Evolutionary conservation across 1,140 invertebrate species (phyloP).

Genomic region (Drosophila rufa): DNA sequence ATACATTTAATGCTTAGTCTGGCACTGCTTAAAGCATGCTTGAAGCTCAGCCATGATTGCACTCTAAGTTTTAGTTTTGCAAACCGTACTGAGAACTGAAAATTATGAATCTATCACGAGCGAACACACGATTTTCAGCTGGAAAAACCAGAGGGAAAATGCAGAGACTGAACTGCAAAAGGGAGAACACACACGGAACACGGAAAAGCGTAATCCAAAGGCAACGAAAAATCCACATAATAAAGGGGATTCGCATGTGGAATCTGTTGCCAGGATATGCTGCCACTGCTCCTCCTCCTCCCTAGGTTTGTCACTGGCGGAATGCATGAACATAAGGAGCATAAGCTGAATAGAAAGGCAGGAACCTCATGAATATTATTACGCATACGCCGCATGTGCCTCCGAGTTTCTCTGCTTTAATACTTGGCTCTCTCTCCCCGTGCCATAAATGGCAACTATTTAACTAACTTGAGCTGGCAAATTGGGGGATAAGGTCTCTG

Average conservation of each 20-base stretch:
- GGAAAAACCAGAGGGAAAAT: conserved; percentile 6
- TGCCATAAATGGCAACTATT: conserved; percentile 38
- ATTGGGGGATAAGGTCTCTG: conserved; percentile 23
- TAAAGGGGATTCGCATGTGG: conserved; percentile 39
- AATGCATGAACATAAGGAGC: conserved; percentile 11
- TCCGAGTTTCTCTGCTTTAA: conserved; percentile 20
- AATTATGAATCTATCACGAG: conserved; percentile 45
- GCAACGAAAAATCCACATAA: conserved; percentile 49
- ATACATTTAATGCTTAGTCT: conserved; percentile 1
- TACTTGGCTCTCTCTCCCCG: conserved; percentile 1
- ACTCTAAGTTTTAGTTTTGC: conserved; percentile 16
- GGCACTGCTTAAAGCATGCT: background rate
- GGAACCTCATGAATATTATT: conserved; percentile 66
- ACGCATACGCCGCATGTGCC: conserved; percentile 51
- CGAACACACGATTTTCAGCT: conserved; percentile 4
- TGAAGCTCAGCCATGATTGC: conserved; percentile 17
- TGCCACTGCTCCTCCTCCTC: background rate
- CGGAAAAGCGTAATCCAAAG: conserved; percentile 40
- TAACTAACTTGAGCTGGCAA: conserved; percentile 44
- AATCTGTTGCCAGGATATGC: conserved; percentile 46
- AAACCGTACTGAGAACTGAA: conserved; percentile 27
- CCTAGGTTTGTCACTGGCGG: conserved; percentile 21
- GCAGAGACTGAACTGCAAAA: background rate
- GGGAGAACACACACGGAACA: conserved; percentile 5
- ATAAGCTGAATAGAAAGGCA: background rate